Evolutionary conservation across 2,888 invertebrate genomes (phyloP).

Genomic region (Apodemia arnacis): DNA sequence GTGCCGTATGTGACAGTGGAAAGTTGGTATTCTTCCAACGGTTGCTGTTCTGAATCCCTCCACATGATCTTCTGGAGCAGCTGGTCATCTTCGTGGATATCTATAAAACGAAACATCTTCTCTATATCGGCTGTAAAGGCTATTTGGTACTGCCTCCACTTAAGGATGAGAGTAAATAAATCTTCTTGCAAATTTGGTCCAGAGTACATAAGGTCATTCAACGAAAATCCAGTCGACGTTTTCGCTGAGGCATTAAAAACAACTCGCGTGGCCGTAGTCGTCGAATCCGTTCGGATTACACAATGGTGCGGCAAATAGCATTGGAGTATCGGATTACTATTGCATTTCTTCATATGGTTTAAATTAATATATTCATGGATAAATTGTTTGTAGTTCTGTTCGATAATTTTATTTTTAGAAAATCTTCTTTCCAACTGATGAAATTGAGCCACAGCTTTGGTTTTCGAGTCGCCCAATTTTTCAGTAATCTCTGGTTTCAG

Average conservation of each 20-base stretch:
- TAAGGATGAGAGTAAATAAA: slow-evolving; percentile 7
- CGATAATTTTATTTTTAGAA: slow-evolving; percentile 26
- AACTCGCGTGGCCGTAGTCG: slow-evolving; percentile 32
- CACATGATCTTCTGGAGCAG: background rate
- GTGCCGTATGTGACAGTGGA: slow-evolving; percentile 58
- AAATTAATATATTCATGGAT: slow-evolving; percentile 31
- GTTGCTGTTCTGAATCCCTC: slow-evolving; percentile 8
- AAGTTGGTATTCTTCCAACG: slow-evolving; percentile 20
- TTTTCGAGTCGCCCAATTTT: slow-evolving; percentile 39
- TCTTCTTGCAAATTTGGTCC: slow-evolving; percentile 26
- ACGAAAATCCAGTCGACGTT: slow-evolving; percentile 30
- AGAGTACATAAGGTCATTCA: slow-evolving; percentile 23
- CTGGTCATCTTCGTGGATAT: slow-evolving; percentile 17
- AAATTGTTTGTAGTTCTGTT: slow-evolving; percentile 16
- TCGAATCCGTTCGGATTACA: slow-evolving; percentile 26
- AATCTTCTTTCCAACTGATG: slow-evolving; percentile 34
- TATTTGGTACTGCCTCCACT: slow-evolving; percentile 22
- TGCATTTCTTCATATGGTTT: slow-evolving; percentile 17
- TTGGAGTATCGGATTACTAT: slow-evolving; percentile 26
- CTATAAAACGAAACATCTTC: slow-evolving; percentile 13
- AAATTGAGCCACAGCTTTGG: slow-evolving; percentile 38
- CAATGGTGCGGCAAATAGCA: slow-evolving; percentile 37
- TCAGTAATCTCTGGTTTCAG: slow-evolving; percentile 16
- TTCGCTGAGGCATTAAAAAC: slow-evolving; percentile 32
- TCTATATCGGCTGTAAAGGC: slow-evolving; percentile 14